Evolutionary conservation across 2,113 vertebrate species (phyloP).

Genomic region (Arenaria interpres): DNA sequence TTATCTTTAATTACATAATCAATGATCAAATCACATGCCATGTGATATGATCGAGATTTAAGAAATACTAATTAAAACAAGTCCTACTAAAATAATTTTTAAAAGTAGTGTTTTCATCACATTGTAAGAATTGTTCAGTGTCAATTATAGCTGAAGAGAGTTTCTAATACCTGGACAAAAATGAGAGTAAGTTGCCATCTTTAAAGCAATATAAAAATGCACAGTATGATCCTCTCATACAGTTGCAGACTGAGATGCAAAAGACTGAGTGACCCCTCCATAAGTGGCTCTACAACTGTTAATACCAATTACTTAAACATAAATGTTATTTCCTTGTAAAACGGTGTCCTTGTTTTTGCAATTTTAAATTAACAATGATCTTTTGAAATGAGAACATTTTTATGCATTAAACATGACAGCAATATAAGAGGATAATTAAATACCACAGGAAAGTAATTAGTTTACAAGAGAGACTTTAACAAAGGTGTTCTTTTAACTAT

Average conservation of each 20-base stretch:
- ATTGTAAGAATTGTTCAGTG: not conserved
- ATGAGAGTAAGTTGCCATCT: not conserved
- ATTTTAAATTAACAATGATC: not conserved
- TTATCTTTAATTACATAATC: not conserved
- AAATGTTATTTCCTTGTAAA: not conserved
- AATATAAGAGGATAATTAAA: not conserved
- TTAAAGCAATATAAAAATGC: not conserved
- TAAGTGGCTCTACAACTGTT: not conserved
- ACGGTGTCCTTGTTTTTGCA: not conserved
- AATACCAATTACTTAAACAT: not conserved
- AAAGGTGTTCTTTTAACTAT: not conserved
- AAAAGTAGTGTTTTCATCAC: not conserved
- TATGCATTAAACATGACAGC: not conserved
- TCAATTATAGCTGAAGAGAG: not conserved
- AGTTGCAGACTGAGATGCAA: not conserved
- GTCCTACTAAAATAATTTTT: not conserved
- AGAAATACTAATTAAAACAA: not conserved
- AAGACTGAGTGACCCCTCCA: not conserved
- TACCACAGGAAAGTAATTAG: not conserved
- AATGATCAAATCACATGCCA: not conserved
- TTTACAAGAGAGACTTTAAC: not conserved
- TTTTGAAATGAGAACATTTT: constrained; percentile 1
- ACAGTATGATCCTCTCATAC: not conserved
- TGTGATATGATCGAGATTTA: not conserved
- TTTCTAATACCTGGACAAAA: not conserved